A percentile compares a stretch with the other conserved stretches of the same genome.
These are phyloP conservation scores for Delphinapterus leucas DNA, from an alignment of 2,113 vertebrate species.

Conservation along the genomic window DNA sequence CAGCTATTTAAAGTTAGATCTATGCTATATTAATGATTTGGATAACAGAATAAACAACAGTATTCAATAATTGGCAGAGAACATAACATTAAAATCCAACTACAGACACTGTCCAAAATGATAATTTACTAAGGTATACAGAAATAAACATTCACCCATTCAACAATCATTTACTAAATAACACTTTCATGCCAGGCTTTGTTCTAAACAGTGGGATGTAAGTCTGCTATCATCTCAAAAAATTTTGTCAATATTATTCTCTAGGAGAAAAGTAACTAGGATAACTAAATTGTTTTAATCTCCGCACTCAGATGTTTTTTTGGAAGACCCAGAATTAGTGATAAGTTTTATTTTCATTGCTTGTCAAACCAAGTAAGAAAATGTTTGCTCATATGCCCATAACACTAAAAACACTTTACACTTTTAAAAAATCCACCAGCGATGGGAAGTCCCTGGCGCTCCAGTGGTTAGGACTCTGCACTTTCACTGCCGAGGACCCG, in stretches of 20 bases:
- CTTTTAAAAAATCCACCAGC: not conserved
- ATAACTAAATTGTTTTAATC: not conserved
- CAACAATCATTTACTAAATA: not conserved
- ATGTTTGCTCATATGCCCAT: not conserved
- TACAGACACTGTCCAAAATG: not conserved
- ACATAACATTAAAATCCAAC: slow-evolving; percentile 42
- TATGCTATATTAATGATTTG: not conserved
- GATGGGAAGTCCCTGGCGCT: no score
- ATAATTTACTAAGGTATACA: slow-evolving; percentile 11
- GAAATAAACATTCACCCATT: slow-evolving; percentile 29
- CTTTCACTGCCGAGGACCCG: not conserved
- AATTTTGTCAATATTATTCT: not conserved
- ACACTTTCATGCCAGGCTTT: not conserved
- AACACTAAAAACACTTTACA: slow-evolving; percentile 21
- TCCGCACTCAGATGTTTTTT: not conserved
- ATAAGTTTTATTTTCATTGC: not conserved
- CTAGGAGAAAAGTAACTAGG: not conserved
- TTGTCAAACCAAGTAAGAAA: not conserved
- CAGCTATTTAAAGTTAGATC: not conserved
- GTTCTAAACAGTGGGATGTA: not conserved
- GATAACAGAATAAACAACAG: not conserved
- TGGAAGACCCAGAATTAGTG: slow-evolving; percentile 24
- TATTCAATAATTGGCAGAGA: not conserved
- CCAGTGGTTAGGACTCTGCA: not conserved
- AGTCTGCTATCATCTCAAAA: not conserved